Conservation (phyloP, 2,888 invertebrate genomes). For the Apamea sordens region DNA sequence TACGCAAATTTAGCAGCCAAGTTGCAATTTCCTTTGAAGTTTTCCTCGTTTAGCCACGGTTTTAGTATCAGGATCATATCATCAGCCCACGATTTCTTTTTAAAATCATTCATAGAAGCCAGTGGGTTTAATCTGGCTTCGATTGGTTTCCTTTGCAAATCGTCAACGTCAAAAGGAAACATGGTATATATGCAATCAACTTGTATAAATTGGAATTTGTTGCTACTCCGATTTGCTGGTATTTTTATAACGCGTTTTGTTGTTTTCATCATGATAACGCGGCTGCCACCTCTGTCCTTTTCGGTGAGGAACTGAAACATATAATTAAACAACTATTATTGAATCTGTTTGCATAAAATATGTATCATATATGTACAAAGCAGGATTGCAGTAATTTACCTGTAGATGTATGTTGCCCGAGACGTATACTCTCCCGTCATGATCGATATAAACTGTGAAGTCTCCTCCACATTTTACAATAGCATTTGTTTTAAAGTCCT, state of each 20-base stretch:
- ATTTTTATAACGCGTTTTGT: conserved; percentile 93
- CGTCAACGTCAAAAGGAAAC: conserved; percentile 83
- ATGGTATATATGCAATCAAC: conserved; percentile 84
- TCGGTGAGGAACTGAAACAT: conserved; percentile 90
- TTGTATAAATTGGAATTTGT: conserved; percentile 84
- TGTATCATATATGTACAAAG: background rate
- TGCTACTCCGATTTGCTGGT: conserved; percentile 85
- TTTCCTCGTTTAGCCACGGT: conserved; percentile 82
- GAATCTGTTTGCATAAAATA: background rate
- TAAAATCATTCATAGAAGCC: conserved; percentile 79
- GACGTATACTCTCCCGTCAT: conserved; percentile 92
- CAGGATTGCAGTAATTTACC: conserved; percentile 66
- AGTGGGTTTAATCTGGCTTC: conserved; percentile 80
- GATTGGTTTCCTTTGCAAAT: conserved; percentile 77
- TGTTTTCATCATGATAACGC: conserved; percentile 93
- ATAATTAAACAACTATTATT: conserved; percentile 22
- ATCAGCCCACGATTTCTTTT: conserved; percentile 84
- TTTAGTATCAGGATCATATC: conserved; percentile 80
- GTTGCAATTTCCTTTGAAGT: conserved; percentile 78
- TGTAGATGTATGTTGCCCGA: conserved; percentile 92
- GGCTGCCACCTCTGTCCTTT: conserved; percentile 90
- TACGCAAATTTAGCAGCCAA: conserved; percentile 86
- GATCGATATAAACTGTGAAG: conserved; percentile 93
- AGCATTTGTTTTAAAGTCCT: conserved; percentile 74
- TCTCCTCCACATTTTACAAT: conserved; percentile 93